Evolutionary conservation across 2,888 invertebrate genomes (phyloP).

Genomic region (Apomyelois bistriatella): DNA sequence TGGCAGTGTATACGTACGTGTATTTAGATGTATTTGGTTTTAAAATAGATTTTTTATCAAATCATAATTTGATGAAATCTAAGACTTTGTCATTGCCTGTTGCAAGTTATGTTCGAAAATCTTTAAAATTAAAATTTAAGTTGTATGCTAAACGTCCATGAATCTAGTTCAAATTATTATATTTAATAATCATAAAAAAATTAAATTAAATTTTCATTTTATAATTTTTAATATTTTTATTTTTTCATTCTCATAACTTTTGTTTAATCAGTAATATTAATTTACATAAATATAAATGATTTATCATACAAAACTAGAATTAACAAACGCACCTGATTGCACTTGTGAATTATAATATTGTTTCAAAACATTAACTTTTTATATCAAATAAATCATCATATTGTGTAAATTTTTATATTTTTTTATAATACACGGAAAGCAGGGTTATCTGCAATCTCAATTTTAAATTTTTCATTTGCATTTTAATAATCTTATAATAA

Average conservation of each 20-base stretch:
- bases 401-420: conserved; percentile 17
- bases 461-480: background rate
- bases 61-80: background rate
- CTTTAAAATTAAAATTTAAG: background rate
- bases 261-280: too few species aligned
- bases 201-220: background rate
- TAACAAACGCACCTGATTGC: background rate
- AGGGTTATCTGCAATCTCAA: conserved; percentile 39
- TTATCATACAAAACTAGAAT: background rate
- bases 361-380: background rate
- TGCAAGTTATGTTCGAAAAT: background rate
- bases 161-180: conserved; percentile 5
- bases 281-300: too few species aligned
- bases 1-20: conserved; percentile 58
- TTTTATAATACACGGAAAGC: conserved; percentile 34
- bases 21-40: conserved; percentile 18
- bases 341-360: background rate
- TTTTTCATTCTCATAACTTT: too few species aligned
- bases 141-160: conserved; percentile 3
- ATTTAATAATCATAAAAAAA: background rate
- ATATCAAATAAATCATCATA: background rate
- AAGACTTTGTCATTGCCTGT: background rate
- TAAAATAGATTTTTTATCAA: conserved; percentile 15
- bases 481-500: background rate
- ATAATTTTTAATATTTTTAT: background rate